These are phyloP conservation scores for Drosophila falleni DNA, from an alignment of 2,888 invertebrate genomes.

Conservation along the genomic window DNA sequence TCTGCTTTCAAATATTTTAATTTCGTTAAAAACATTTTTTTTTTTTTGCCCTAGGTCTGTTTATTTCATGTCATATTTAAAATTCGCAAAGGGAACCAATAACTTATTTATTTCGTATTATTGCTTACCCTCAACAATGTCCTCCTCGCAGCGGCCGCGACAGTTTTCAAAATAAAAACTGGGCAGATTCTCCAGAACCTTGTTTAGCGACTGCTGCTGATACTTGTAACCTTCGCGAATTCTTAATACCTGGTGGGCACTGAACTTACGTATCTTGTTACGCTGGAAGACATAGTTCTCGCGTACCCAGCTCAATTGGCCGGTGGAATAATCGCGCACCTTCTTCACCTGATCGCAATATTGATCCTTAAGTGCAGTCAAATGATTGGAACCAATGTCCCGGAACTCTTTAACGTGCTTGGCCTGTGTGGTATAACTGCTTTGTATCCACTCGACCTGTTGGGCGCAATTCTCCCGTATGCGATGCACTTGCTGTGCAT, in stretches of 20 bases:
- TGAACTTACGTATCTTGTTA: conserved; percentile 97
- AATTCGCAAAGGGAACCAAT: not conserved
- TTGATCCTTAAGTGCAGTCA: conserved; percentile 94
- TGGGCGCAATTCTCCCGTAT: conserved; percentile 97
- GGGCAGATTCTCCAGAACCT: conserved; percentile 96
- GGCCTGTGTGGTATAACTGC: conserved; percentile 95
- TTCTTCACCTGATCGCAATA: conserved; percentile 97
- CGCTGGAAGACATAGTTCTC: conserved; percentile 98
- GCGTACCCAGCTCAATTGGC: conserved; percentile 96
- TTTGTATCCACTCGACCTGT: conserved; percentile 97
- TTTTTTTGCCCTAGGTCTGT: too few species aligned
- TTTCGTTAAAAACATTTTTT: too few species aligned
- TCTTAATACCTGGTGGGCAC: conserved; percentile 95
- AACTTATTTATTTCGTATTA: not conserved
- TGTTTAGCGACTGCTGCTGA: conserved; percentile 97
- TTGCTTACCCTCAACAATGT: conserved; percentile 83
- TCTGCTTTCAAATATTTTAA: too few species aligned
- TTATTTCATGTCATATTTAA: too few species aligned
- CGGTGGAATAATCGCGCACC: conserved; percentile 96
- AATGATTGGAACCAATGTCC: conserved; percentile 95
- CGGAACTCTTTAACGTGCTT: conserved; percentile 94
- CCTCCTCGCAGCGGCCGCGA: conserved; percentile 90
- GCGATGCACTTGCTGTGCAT: conserved; percentile 95
- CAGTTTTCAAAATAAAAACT: conserved; percentile 97
- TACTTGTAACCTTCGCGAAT: conserved; percentile 97